phyloP scores from a whole-genome alignment of 2,797 vertebrate species.

The Platyrinchus mystaceus region DNA sequence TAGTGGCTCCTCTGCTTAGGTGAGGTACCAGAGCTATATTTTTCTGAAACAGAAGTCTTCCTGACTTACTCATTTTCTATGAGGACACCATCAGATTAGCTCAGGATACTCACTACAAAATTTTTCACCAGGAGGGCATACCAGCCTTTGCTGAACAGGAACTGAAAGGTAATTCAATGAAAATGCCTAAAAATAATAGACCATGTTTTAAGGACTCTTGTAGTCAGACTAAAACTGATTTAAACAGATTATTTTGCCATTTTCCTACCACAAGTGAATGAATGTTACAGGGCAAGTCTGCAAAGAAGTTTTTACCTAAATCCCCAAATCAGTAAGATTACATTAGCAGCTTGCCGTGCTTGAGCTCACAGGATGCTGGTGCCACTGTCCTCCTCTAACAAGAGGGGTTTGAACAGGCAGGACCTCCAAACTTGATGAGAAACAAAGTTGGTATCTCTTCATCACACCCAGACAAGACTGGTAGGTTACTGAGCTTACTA shows the following conservation, averaged over 20 bases:
- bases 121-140: not conserved
- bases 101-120: not conserved
- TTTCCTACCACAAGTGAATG: not conserved
- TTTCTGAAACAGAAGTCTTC: not conserved
- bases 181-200: not conserved
- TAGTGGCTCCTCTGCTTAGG: not conserved
- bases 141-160: not conserved
- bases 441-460: not conserved
- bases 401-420: not conserved
- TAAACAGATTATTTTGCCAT: not conserved
- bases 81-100: not conserved
- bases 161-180: not conserved
- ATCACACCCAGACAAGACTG: accelerated
- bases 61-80: not conserved
- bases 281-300: not conserved
- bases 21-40: not conserved
- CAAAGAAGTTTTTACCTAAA: not conserved
- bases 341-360: not conserved
- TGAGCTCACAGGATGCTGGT: not conserved
- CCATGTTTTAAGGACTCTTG: not conserved
- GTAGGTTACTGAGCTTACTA: not conserved
- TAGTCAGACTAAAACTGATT: not conserved
- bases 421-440: not conserved
- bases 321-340: not conserved
- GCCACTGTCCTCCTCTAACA: not conserved